Evolutionary conservation across 2,113 vertebrate genomes (phyloP).

Genomic region (Zeus faber): DNA sequence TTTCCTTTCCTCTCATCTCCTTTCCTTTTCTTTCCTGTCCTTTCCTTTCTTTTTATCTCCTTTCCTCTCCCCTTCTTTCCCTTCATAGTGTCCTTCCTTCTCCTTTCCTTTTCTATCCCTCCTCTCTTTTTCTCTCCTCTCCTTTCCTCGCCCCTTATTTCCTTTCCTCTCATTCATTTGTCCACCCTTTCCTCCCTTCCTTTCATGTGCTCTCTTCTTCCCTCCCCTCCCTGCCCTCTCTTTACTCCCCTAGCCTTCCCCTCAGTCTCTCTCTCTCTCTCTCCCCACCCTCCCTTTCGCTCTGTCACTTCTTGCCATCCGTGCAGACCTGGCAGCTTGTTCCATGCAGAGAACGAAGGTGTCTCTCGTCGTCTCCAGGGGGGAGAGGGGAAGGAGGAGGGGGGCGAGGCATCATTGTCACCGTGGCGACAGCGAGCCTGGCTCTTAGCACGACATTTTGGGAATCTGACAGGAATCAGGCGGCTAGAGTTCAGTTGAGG

Average conservation of each 20-base stretch:
- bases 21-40: not conserved
- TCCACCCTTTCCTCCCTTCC: not conserved
- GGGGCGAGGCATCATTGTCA: no score
- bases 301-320: no score
- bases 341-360: no score
- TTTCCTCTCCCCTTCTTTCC: not conserved
- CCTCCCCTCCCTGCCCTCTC: not conserved
- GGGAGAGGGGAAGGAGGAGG: no score
- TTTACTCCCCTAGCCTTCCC: not conserved
- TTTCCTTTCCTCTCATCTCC: not conserved
- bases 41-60: not conserved
- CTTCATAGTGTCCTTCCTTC: not conserved
- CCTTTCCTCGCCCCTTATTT: not conserved
- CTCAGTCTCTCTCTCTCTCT: not conserved
- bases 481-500: not conserved
- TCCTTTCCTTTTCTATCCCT: not conserved
- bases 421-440: not conserved
- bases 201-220: not conserved
- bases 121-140: conserved; percentile 1
- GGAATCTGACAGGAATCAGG: not conserved
- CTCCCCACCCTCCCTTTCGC: not conserved
- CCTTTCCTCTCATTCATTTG: conserved; percentile 5
- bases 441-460: no score
- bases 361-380: no score
- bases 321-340: no score